phyloP scores from a whole-genome alignment of 1,140 invertebrate genomes.

The Zaprionus inermis region DNA sequence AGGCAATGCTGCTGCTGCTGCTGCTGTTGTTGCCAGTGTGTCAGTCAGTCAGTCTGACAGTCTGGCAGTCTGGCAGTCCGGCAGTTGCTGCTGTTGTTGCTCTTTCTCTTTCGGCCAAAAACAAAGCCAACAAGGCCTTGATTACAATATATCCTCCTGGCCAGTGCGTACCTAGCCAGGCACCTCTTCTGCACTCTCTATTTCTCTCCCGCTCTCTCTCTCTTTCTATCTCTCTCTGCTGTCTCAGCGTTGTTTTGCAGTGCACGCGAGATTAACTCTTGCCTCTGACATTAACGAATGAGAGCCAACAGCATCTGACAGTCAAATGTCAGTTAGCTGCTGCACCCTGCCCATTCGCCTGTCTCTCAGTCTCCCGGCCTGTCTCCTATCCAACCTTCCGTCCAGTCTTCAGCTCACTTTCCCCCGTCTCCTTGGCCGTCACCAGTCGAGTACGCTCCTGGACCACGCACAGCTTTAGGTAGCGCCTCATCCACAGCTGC shows the following conservation, averaged over 20 bases:
- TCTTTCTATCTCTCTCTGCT: slow-evolving; percentile 12
- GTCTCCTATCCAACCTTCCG: neutral
- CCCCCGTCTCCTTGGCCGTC: neutral
- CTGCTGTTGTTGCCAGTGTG: slow-evolving; percentile 61
- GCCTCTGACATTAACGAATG: slow-evolving; percentile 80
- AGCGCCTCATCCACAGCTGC: slow-evolving; percentile 22
- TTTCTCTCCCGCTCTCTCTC: neutral
- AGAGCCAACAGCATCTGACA: slow-evolving; percentile 81
- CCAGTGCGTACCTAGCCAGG: slow-evolving; percentile 64
- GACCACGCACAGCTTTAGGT: slow-evolving; percentile 26
- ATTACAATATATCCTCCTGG: slow-evolving; percentile 66
- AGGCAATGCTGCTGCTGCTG: slow-evolving; percentile 49
- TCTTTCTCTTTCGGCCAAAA: slow-evolving; percentile 40
- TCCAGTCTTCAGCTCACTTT: neutral
- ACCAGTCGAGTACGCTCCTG: neutral
- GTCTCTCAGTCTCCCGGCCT: neutral
- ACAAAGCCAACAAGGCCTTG: slow-evolving; percentile 59
- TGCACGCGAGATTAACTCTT: slow-evolving; percentile 82
- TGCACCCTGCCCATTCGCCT: slow-evolving; percentile 44
- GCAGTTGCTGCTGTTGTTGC: slow-evolving; percentile 23
- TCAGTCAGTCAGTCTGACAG: slow-evolving; percentile 62
- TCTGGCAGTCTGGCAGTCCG: neutral
- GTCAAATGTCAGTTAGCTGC: slow-evolving; percentile 81
- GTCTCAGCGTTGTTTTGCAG: slow-evolving; percentile 67
- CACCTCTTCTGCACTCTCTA: neutral